These are phyloP conservation scores for Diarsia brunnea DNA, from an alignment of 2,888 invertebrate genomes.

Conservation along the genomic window DNA sequence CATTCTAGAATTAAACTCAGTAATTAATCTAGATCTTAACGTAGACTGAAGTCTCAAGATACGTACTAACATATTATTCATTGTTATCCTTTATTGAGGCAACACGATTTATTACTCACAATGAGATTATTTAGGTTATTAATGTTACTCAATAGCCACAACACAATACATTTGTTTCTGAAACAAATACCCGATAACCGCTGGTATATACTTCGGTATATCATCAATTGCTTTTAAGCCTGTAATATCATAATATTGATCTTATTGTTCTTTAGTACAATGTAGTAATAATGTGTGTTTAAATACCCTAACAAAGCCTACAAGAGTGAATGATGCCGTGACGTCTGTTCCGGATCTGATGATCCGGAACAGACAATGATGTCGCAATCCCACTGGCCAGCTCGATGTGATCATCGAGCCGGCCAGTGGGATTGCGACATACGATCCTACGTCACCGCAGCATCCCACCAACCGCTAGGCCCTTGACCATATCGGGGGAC, in stretches of 20 bases:
- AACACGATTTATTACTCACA: constrained; percentile 29
- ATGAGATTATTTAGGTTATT: constrained; percentile 32
- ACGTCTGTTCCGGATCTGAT: too few species aligned
- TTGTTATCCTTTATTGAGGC: constrained; percentile 16
- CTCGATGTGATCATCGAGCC: too few species aligned
- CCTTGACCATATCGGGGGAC: too few species aligned
- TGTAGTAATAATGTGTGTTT: too few species aligned
- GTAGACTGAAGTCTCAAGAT: constrained; percentile 6
- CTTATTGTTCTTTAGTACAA: constrained; percentile 1
- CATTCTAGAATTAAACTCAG: not conserved
- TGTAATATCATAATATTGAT: not conserved
- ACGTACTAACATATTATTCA: constrained; percentile 6
- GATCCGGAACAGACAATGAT: too few species aligned
- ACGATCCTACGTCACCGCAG: too few species aligned
- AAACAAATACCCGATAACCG: constrained; percentile 12
- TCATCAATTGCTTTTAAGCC: constrained; percentile 24
- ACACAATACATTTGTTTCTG: constrained; percentile 17
- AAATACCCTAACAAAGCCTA: too few species aligned
- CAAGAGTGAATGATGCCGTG: too few species aligned
- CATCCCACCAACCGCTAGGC: too few species aligned
- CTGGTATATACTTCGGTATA: not conserved
- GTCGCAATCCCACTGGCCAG: too few species aligned
- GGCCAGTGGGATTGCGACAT: too few species aligned
- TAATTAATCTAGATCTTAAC: constrained; percentile 27
- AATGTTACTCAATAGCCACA: constrained; percentile 29